Conservation (phyloP, 2,888 invertebrate genomes). For the Dicyrtomina minuta region DNA sequence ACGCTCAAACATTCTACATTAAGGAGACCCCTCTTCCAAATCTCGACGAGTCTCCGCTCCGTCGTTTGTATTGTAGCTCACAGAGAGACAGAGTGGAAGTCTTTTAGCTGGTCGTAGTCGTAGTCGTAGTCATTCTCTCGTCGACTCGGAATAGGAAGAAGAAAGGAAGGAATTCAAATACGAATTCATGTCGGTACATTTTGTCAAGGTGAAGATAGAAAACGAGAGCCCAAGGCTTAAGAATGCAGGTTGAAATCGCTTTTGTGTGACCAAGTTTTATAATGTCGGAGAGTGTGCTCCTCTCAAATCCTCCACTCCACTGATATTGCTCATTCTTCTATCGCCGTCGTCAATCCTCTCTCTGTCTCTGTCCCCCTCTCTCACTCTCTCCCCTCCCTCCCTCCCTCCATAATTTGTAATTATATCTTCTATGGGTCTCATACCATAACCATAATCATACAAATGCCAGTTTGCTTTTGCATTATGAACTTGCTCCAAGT, state of each 20-base stretch:
- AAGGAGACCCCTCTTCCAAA: too few species aligned
- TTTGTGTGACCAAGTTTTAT: constrained; percentile 20
- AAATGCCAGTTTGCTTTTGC: too few species aligned
- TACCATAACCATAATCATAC: too few species aligned
- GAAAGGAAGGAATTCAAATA: constrained; percentile 16
- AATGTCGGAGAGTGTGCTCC: not conserved
- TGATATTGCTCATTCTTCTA: too few species aligned
- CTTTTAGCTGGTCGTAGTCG: not conserved
- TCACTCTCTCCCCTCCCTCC: not conserved
- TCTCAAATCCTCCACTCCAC: too few species aligned
- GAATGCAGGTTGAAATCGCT: constrained; percentile 12
- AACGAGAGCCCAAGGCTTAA: constrained; percentile 15
- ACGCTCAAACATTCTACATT: too few species aligned
- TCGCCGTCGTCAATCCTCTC: not conserved
- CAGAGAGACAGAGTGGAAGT: too few species aligned
- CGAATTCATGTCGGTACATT: constrained; percentile 19
- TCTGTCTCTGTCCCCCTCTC: not conserved
- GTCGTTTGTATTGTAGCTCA: too few species aligned
- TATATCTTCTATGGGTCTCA: too few species aligned
- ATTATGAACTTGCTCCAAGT: too few species aligned
- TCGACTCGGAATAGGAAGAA: not conserved
- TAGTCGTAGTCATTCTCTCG: not conserved
- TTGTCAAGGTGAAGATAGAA: constrained; percentile 25
- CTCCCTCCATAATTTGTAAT: too few species aligned
- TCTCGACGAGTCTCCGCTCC: too few species aligned